Evolutionary conservation across 2,797 vertebrate species (phyloP), one percentile per base, ranked within the genome.

Genomic region (Podarcis siculus): DNA sequence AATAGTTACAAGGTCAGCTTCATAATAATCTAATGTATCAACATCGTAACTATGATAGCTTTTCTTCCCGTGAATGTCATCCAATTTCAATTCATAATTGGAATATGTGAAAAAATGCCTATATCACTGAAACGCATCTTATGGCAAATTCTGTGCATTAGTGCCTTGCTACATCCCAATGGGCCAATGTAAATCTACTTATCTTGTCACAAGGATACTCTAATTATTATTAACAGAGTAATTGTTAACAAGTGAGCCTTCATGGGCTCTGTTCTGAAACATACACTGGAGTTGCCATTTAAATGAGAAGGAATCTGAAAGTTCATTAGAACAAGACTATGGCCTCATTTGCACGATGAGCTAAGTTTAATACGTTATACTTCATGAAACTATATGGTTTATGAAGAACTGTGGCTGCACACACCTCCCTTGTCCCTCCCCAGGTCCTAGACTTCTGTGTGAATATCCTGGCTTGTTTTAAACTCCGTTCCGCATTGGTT

Each of bases 31-130:
- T 45, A 87, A 82, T 13, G 86, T 39, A 88, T 79, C n/a, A 91
- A 58, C 8, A 67, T 82, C 72, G 86, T 71, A 45, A 66, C 55
- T 79, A n/a, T 58, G 67, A 66, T 32, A 76, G 64, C 37, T 81
- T 85, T 19, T 83, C 87, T 32, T 79, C 85, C 27, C 39, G 67
- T 79, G 35, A 4, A 86, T 77, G 73, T 87, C 91, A 92, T 87
- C 79, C 76, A 81, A 88, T 92, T 82, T 86, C 87, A 82, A 83
- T 86, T 90, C 82, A 81, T 17, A 83, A 90, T 19, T 83, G 78
- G 66, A 89, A 66, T 82, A 75, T 86, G 90, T 69, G 17, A 84
- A 82, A 90, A 72, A 77, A 77, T n/a, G 64, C 17, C 39, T 25
- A 75, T 58, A 83, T 71, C 2, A n/a, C 72, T 85, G 4, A 45